These are phyloP conservation scores for Prunella himalayana DNA, from an alignment of 2,113 vertebrate genomes.

Conservation along the genomic window DNA sequence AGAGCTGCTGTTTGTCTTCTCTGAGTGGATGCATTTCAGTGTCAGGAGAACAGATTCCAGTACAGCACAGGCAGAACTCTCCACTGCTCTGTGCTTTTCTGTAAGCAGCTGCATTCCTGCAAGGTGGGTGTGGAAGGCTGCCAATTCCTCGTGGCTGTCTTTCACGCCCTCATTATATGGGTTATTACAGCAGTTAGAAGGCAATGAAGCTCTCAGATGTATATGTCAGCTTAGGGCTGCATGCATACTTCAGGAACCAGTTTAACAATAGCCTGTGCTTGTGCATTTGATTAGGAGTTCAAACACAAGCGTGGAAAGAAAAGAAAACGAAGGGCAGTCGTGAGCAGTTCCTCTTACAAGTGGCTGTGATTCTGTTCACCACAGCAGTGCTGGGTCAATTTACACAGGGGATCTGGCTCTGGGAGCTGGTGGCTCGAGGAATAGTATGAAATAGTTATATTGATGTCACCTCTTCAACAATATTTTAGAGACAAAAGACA, in stretches of 20 bases:
- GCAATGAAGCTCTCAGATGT: neutral
- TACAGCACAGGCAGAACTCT: neutral
- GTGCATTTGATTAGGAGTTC: neutral
- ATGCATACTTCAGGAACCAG: neutral
- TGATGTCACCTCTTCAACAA: neutral
- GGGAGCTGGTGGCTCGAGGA: neutral
- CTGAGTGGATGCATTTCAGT: neutral
- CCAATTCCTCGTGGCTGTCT: neutral
- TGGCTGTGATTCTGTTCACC: neutral
- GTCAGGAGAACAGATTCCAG: neutral
- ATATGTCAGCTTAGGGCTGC: neutral
- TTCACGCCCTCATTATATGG: neutral
- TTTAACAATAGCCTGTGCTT: neutral
- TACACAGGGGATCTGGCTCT: neutral
- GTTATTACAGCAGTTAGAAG: neutral
- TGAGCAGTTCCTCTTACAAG: neutral
- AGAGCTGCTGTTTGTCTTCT: neutral
- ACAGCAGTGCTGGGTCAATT: neutral
- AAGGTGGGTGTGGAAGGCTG: neutral
- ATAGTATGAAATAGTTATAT: neutral
- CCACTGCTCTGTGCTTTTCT: neutral
- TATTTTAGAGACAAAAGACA: neutral
- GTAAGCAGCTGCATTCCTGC: neutral
- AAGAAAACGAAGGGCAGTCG: neutral
- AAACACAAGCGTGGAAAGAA: accelerated